These are phyloP conservation scores for Sternotherus odoratus DNA, from an alignment of 2,797 vertebrate genomes.

Conservation along the genomic window DNA sequence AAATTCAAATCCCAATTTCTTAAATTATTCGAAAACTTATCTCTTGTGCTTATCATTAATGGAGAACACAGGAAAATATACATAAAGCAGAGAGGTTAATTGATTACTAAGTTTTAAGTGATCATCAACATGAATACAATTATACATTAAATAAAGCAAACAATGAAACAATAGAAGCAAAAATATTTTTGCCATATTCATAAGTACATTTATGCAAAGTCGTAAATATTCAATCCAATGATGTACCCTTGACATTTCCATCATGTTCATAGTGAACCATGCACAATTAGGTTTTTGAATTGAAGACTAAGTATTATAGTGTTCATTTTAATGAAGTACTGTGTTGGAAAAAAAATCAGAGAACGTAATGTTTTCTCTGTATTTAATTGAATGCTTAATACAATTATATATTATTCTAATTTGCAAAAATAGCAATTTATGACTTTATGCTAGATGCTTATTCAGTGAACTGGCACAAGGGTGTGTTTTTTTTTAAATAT, in stretches of 20 bases:
- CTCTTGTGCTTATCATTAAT: slow-evolving; percentile 4
- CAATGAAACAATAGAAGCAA: fast-evolving
- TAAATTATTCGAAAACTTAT: not conserved
- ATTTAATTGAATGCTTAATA: slow-evolving; percentile 64
- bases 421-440: slow-evolving; percentile 45
- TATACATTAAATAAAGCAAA: slow-evolving; percentile 21
- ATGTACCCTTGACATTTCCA: slow-evolving; percentile 30
- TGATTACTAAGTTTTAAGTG: not conserved
- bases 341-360: not conserved
- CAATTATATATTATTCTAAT: slow-evolving; percentile 48
- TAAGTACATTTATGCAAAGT: not conserved
- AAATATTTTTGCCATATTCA: not conserved
- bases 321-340: slow-evolving; percentile 28
- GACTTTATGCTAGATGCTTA: not conserved
- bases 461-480: not conserved
- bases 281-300: slow-evolving; percentile 63
- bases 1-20: not conserved
- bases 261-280: slow-evolving; percentile 39
- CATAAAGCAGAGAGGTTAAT: not conserved
- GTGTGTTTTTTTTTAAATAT: not conserved
- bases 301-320: slow-evolving; percentile 46
- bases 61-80: not conserved
- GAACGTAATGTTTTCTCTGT: slow-evolving; percentile 28
- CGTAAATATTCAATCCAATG: slow-evolving; percentile 42
- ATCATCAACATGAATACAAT: not conserved